Conservation (phyloP, 2,113 vertebrate species). For the Rostratula benghalensis region DNA sequence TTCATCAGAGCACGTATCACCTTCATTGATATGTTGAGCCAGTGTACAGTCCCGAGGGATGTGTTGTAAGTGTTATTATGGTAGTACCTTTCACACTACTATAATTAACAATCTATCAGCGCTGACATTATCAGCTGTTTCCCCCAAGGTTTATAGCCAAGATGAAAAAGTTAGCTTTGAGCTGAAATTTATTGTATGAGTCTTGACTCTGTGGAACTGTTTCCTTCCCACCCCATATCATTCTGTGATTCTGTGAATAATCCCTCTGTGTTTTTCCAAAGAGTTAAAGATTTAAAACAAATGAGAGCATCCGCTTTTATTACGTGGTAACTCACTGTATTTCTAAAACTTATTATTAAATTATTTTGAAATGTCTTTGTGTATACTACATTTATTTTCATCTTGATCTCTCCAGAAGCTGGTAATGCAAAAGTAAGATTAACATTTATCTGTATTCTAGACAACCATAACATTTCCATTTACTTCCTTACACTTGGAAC, state of each 20-base stretch:
- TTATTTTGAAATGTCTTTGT: background rate
- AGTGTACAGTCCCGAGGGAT: background rate
- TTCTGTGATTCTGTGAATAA: background rate
- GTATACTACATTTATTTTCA: background rate
- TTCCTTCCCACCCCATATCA: background rate
- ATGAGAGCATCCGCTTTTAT: background rate
- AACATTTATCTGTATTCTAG: background rate
- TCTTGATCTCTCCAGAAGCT: background rate
- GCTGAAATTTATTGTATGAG: background rate
- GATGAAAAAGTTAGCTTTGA: background rate
- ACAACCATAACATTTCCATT: background rate
- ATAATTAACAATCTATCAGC: constrained; percentile 49
- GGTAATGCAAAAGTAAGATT: background rate
- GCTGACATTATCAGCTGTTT: constrained; percentile 28
- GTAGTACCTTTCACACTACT: background rate
- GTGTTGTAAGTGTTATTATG: background rate
- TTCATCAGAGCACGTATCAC: background rate
- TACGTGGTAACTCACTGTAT: background rate
- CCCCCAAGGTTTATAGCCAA: background rate
- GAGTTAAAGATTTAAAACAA: background rate
- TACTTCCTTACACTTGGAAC: background rate
- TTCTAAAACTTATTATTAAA: background rate
- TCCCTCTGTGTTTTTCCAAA: background rate
- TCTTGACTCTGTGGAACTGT: background rate
- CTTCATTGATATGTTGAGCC: background rate